Conservation (phyloP, 2,113 vertebrate genomes). For the Chloroceryle aenea region DNA sequence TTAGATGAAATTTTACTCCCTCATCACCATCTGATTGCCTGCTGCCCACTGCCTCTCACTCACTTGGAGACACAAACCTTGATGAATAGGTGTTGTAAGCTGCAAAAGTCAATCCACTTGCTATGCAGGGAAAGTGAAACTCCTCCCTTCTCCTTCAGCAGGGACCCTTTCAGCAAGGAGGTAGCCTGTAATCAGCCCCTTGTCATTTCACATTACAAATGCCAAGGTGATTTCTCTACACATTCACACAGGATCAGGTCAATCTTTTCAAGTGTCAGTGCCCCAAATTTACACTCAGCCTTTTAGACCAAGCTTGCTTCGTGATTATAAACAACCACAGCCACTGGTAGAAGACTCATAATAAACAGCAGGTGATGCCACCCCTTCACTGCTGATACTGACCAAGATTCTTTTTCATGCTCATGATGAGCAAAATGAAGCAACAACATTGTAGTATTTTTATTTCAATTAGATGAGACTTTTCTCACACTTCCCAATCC, state of each 20-base stretch:
- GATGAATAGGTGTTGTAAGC: not conserved
- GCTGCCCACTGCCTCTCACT: not conserved
- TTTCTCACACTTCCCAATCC: not conserved
- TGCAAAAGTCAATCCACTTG: not conserved
- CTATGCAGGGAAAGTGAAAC: not conserved
- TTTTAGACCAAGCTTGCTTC: not conserved
- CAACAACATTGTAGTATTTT: not conserved
- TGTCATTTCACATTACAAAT: not conserved
- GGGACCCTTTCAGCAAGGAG: not conserved
- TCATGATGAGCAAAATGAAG: not conserved
- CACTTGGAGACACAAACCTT: not conserved
- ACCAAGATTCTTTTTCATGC: not conserved
- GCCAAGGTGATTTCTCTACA: not conserved
- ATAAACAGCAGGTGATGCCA: not conserved
- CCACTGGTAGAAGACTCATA: not conserved
- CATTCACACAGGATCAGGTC: not conserved
- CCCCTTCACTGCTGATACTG: not conserved
- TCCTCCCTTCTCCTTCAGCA: not conserved
- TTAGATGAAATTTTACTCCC: not conserved
- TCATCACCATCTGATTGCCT: not conserved
- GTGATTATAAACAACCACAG: not conserved
- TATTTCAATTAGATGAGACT: not conserved
- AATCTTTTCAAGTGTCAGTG: not conserved
- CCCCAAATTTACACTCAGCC: not conserved
- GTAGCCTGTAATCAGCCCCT: not conserved